Evolutionary conservation across 2,888 invertebrate species (phyloP).

Genomic region (Noctua janthina): DNA sequence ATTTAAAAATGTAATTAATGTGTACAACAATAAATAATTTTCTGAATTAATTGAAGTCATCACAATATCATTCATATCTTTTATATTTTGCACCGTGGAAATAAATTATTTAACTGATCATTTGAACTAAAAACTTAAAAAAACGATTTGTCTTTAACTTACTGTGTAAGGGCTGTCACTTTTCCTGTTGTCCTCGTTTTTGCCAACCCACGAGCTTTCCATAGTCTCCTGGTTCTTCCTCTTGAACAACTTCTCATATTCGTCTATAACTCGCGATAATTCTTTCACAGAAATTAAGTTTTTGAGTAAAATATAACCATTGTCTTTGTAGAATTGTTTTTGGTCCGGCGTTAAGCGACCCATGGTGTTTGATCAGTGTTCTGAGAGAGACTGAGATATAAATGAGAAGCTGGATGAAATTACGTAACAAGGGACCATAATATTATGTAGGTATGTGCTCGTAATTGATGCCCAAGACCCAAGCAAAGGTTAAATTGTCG

Average conservation of each 20-base stretch:
- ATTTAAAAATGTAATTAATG: too few relatives aligned
- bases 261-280: slow-evolving; percentile 83
- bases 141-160: slow-evolving; percentile 45
- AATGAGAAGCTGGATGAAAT: too few relatives aligned
- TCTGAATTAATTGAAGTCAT: too few relatives aligned
- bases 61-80: not conserved
- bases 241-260: slow-evolving; percentile 88
- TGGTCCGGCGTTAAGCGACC: slow-evolving; percentile 83
- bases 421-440: too few relatives aligned
- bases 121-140: not conserved
- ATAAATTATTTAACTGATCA: too few relatives aligned
- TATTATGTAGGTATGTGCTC: slow-evolving; percentile 6
- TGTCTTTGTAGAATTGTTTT: slow-evolving; percentile 87
- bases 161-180: slow-evolving; percentile 76
- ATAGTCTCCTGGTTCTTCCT: slow-evolving; percentile 85
- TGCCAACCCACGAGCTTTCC: slow-evolving; percentile 90
- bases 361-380: slow-evolving; percentile 61
- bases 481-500: slow-evolving; percentile 45
- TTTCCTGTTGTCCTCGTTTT: slow-evolving; percentile 77
- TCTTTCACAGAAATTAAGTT: slow-evolving; percentile 84
- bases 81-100: not conserved
- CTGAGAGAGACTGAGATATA: slow-evolving; percentile 15
- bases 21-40: too few relatives aligned
- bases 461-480: slow-evolving; percentile 32
- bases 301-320: slow-evolving; percentile 88